Percentiles rank a stretch among this genome's conserved stretches.
phyloP scores from a whole-genome alignment of 53 echinoderm and acorn worm genomes.

The Apostichopus leukothele region DNA sequence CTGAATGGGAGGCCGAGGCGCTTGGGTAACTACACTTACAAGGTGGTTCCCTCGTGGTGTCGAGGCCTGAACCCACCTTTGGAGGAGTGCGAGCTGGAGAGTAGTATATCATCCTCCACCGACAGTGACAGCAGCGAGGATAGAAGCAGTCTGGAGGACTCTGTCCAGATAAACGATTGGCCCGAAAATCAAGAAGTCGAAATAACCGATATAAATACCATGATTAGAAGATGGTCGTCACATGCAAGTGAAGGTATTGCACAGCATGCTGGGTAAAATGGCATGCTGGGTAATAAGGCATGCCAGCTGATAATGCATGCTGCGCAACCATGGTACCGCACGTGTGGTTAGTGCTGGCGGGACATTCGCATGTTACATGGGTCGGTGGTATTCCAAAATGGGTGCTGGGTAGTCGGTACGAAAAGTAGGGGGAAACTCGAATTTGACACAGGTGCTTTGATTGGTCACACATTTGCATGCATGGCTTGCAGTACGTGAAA shows the following conservation, averaged over 20 bases:
- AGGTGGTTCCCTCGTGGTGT: neutral
- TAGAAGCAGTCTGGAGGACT: neutral
- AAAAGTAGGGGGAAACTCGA: no score
- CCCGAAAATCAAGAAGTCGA: neutral
- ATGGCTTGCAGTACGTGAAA: no score
- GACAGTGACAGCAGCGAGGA: neutral
- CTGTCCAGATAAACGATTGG: neutral
- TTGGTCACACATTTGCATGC: no score
- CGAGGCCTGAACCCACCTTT: neutral
- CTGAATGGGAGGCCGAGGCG: neutral
- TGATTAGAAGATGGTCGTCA: neutral
- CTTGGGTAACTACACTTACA: neutral
- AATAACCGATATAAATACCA: neutral
- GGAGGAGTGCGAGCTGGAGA: neutral
- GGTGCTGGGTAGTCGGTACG: no score
- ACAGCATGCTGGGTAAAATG: neutral
- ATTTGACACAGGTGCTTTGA: no score
- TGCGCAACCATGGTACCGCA: no score
- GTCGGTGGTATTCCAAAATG: no score
- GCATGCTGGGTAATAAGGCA: neutral
- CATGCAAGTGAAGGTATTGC: neutral
- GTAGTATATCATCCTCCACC: neutral
- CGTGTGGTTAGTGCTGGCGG: no score
- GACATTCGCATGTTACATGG: no score
- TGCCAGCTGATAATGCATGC: neutral